Base-by-base conservation (phyloP, 2,888 invertebrate genomes). In the Drymonia ruficornis region DNA sequence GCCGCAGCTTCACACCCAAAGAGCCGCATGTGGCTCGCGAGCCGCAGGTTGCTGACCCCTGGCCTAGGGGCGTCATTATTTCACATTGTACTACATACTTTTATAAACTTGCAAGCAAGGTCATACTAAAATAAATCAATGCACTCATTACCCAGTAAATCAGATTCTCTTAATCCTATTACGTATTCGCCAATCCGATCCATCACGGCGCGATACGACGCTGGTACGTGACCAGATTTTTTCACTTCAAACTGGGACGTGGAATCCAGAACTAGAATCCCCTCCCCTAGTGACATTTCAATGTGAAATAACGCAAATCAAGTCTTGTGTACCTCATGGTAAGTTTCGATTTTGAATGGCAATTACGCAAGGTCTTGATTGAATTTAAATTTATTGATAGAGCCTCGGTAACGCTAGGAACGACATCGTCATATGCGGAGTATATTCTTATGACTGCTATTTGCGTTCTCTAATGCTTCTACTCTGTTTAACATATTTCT, bases 331-430 rank as follows among this genome's bases (percentile, higher is more conserved):
- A 16, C 23, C 45, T 11, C 2, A 0, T 0, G 0, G 15, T 54
- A 65, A 48, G 48, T 19, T 44, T 43, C 40, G 57, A 19, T 51
- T 60, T 48, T 15, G 38, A 19, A 9, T 11, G 12, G 1, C 15
- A 34, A 12, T n/a, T 15, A 16, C 31, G 13, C 13, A 34, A 52
- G 15, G 19, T 49, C 38, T 50, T 61, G 50, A 66, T 63, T 56
- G 49, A 59, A 52, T 52, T 61, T 58, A 52, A 58, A 59, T 59
- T 57, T 61, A 61, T 53, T 58, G 46, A 58, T 56, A 42, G 48
- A 15, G 48, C 19, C 34, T 65, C 45, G 29, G 38, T 45, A 59
- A 53, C 43, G 23, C 15, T 56, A 5, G 52, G 42, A 51, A 48
- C 45, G 40, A 42, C 50, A 40, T 53, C 36, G 28, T 50, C 54